phyloP scores from a whole-genome alignment of 2,888 invertebrate species.

The Cosmopolites sordidus region DNA sequence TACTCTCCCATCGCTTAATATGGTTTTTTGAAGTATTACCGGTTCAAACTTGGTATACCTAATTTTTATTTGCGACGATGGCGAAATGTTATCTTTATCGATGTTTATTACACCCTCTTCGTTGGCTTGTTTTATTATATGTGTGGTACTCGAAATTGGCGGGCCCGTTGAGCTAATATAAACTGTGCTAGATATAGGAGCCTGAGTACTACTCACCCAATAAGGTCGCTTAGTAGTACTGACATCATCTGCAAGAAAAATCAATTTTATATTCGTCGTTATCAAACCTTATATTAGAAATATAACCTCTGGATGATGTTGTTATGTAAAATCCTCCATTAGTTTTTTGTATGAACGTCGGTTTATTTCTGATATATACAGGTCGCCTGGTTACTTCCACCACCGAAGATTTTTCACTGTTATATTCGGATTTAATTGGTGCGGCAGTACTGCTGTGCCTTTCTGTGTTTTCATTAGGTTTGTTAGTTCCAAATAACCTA shows the following conservation, averaged over 20 bases:
- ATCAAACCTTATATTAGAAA: neutral
- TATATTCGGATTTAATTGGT: constrained; percentile 9
- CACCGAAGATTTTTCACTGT: constrained; percentile 4
- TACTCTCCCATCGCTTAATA: constrained; percentile 43
- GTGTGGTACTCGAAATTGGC: constrained; percentile 31
- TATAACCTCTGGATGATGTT: constrained; percentile 21
- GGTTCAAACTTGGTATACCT: constrained; percentile 46
- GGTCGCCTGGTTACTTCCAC: constrained; percentile 21
- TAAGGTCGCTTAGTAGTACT: constrained; percentile 1
- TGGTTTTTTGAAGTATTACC: constrained; percentile 45
- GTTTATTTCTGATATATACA: constrained; percentile 25
- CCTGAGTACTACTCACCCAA: constrained; percentile 9
- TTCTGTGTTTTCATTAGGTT: neutral
- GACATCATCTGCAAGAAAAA: constrained; percentile 2
- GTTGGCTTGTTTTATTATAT: constrained; percentile 18
- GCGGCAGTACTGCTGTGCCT: constrained; percentile 9
- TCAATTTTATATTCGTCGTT: neutral
- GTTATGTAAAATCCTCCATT: constrained; percentile 39
- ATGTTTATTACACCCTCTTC: neutral
- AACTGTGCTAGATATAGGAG: constrained; percentile 4
- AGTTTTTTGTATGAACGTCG: constrained; percentile 25
- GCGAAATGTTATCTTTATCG: neutral
- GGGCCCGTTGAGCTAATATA: constrained; percentile 4
- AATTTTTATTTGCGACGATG: constrained; percentile 27
- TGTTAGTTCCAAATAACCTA: neutral